A percentile compares a stretch with the other conserved stretches of the same genome.
Evolutionary conservation across 2,888 invertebrate species (phyloP).

Genomic region (Amaurobius ferox): DNA sequence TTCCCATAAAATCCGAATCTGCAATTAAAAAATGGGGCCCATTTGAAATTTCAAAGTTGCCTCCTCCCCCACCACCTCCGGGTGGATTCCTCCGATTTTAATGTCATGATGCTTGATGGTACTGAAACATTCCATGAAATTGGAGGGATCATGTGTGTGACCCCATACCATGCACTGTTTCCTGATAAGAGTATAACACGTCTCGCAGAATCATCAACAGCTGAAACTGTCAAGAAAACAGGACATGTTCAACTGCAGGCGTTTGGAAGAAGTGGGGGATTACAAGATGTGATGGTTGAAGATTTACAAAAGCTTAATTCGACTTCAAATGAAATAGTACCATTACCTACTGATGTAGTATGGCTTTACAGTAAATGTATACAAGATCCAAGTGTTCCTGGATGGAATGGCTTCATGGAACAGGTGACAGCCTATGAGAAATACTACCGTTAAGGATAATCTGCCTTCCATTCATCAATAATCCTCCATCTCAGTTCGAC

Average conservation of each 20-base stretch:
- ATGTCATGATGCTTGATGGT: slow-evolving; percentile 11
- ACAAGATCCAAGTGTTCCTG: slow-evolving; percentile 16
- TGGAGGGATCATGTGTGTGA: slow-evolving; percentile 17
- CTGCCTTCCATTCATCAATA: slow-evolving; percentile 10
- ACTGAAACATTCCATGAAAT: slow-evolving; percentile 7
- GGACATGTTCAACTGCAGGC: not conserved
- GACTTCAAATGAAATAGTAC: not conserved
- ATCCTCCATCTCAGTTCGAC: slow-evolving; percentile 15
- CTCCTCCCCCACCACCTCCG: too few species aligned
- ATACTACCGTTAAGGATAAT: not conserved
- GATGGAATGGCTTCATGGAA: slow-evolving; percentile 32
- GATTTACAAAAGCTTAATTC: slow-evolving; percentile 11
- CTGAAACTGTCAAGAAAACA: not conserved
- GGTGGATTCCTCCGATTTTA: too few species aligned
- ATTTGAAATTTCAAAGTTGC: too few species aligned
- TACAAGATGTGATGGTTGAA: slow-evolving; percentile 7
- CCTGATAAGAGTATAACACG: not conserved
- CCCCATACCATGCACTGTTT: not conserved
- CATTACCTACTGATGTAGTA: not conserved
- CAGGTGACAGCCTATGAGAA: not conserved
- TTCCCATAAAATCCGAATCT: too few species aligned
- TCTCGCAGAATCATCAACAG: not conserved
- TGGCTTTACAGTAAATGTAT: slow-evolving; percentile 3
- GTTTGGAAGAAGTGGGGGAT: not conserved
- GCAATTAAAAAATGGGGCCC: too few species aligned